These are phyloP conservation scores for Magallana angulata DNA, from an alignment of 1,140 invertebrate species.

Conservation along the genomic window DNA sequence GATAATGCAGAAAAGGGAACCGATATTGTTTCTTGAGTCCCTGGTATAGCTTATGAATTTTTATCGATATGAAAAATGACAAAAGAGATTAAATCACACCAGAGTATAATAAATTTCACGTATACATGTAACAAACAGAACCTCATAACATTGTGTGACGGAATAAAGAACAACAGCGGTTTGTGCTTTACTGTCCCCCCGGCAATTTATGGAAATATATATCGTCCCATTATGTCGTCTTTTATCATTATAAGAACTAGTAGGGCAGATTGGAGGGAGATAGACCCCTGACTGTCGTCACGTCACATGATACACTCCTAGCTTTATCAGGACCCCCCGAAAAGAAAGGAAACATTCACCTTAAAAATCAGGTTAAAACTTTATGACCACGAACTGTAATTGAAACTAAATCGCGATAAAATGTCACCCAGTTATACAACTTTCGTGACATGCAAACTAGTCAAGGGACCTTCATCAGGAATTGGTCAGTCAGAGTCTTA, in stretches of 20 bases:
- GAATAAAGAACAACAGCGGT: conserved; percentile 24
- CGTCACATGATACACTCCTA: background rate
- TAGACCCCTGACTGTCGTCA: background rate
- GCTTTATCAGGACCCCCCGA: conserved; percentile 10
- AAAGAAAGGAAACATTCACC: background rate
- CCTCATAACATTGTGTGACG: background rate
- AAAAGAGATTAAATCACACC: background rate
- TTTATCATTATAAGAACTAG: background rate
- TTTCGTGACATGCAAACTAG: no score
- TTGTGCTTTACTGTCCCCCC: background rate
- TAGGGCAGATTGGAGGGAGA: background rate
- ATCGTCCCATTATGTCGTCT: conserved; percentile 7
- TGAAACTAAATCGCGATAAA: no score
- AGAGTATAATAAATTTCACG: background rate
- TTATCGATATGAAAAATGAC: no score
- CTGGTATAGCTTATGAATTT: no score
- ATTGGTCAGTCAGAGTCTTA: no score
- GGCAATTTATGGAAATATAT: background rate
- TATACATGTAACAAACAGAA: background rate
- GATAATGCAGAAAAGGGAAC: no score
- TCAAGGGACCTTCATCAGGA: no score
- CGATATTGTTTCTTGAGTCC: no score
- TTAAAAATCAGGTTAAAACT: background rate
- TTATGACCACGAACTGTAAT: no score
- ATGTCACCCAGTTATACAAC: no score